Conservation (phyloP, 2,797 vertebrate genomes). For the Peromyscus melanophrys region DNA sequence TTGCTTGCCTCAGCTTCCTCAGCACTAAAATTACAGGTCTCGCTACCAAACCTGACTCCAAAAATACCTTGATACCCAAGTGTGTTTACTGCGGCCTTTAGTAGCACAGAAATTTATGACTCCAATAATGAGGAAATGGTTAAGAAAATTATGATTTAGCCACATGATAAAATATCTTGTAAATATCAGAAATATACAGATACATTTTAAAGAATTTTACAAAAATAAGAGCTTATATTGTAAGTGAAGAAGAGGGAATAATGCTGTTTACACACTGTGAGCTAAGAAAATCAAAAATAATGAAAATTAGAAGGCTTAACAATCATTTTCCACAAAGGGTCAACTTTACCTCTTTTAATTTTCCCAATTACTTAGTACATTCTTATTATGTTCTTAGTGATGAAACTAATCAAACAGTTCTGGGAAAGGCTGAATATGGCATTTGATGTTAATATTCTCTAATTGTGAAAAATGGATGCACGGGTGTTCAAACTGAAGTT, state of each 20-base stretch:
- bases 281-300: neutral
- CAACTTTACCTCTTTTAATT: neutral
- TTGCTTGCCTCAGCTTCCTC: neutral
- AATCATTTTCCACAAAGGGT: neutral
- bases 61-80: neutral
- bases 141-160: constrained; percentile 13
- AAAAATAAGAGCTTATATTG: neutral
- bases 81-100: neutral
- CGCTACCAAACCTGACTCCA: neutral
- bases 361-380: neutral
- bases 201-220: constrained; percentile 1
- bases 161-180: neutral
- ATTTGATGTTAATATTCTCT: constrained; percentile 9
- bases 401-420: neutral
- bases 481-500: neutral
- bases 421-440: neutral
- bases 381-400: neutral
- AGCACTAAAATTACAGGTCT: neutral
- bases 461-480: neutral
- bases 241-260: neutral
- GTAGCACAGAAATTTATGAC: neutral
- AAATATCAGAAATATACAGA: neutral
- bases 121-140: neutral
- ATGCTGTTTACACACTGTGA: neutral
- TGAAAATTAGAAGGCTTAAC: neutral